These are phyloP conservation scores for Gila robusta DNA, from an alignment of 2,797 vertebrate species.

Conservation along the genomic window DNA sequence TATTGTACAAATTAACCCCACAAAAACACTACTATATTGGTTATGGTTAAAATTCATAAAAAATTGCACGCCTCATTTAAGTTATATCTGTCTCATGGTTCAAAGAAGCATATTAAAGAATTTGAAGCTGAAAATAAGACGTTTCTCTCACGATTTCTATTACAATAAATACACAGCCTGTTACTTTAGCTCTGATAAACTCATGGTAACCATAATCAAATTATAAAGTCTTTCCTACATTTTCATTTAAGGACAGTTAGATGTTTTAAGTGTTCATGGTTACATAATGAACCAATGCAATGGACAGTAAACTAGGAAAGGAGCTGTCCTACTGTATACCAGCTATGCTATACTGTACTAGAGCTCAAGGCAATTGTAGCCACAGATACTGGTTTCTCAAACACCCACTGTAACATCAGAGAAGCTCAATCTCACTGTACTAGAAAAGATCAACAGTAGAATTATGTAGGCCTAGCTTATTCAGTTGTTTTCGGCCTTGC, in stretches of 20 bases:
- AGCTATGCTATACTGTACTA: background rate
- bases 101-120: background rate
- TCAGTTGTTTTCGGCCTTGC: conserved; percentile 4
- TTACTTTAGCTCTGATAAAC: background rate
- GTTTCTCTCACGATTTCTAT: background rate
- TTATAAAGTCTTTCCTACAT: background rate
- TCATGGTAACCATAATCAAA: background rate
- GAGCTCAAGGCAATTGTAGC: conserved; percentile 17
- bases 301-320: background rate
- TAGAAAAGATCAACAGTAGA: background rate
- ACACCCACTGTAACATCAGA: conserved; percentile 25
- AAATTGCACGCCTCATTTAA: background rate
- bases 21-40: background rate
- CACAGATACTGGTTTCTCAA: conserved; percentile 22
- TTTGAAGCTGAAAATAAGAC: background rate
- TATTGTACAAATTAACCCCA: background rate
- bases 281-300: background rate
- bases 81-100: background rate
- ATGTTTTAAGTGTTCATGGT: background rate
- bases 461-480: background rate
- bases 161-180: background rate
- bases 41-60: background rate
- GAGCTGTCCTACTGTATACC: background rate
- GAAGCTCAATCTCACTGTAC: conserved; percentile 35
- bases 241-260: background rate